Evolutionary conservation across 1,140 invertebrate genomes (phyloP).

Genomic region (Apolygus lucorum): DNA sequence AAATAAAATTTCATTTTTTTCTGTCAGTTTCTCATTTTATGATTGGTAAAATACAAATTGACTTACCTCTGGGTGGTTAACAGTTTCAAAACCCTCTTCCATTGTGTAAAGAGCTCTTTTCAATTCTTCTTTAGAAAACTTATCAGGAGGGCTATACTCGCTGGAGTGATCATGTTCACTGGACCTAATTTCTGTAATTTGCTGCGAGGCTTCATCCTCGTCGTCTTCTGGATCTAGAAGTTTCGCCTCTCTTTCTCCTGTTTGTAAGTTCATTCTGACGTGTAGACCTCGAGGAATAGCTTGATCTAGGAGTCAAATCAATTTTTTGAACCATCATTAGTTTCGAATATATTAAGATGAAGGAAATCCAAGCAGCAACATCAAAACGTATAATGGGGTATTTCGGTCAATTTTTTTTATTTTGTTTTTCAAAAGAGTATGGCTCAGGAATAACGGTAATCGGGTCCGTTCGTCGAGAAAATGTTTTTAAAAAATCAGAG

Average conservation of each 20-base stretch:
- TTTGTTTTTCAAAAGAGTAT: too few relatives aligned
- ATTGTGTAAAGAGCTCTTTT: constrained; percentile 38
- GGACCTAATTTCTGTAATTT: constrained; percentile 5
- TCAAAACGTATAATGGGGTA: not conserved
- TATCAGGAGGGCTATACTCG: constrained; percentile 27
- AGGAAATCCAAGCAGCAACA: constrained; percentile 2
- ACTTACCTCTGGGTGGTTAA: constrained; percentile 23
- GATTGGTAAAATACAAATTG: too few relatives aligned
- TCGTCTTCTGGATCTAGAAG: constrained; percentile 48
- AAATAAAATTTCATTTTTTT: too few relatives aligned
- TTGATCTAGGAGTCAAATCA: constrained; percentile 58
- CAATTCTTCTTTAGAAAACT: constrained; percentile 33
- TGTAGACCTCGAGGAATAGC: constrained; percentile 62
- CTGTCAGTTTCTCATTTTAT: too few relatives aligned
- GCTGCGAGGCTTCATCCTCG: constrained; percentile 34
- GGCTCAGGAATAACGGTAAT: too few relatives aligned
- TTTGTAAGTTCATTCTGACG: constrained; percentile 62
- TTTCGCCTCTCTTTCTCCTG: constrained; percentile 63
- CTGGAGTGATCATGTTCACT: not conserved
- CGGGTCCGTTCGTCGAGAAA: too few relatives aligned
- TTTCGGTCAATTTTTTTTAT: not conserved
- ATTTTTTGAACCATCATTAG: too few relatives aligned
- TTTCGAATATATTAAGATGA: constrained; percentile 19
- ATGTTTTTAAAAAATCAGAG: not conserved
- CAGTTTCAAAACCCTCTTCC: constrained; percentile 28